Evolutionary conservation across 2,888 invertebrate genomes (phyloP).

Genomic region (Criorhina ranunculi): DNA sequence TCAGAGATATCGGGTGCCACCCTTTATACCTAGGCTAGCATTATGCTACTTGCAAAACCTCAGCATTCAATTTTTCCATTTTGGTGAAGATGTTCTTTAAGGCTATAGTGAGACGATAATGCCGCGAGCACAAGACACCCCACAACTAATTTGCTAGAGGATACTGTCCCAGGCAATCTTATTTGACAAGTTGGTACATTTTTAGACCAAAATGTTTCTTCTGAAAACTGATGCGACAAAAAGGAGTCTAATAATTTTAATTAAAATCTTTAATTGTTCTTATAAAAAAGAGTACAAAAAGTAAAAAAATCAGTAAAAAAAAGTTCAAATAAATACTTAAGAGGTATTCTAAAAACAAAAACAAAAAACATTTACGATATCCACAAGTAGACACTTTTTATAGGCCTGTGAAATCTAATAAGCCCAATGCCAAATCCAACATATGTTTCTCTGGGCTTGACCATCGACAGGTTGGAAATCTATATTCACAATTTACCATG

Average conservation of each 20-base stretch:
- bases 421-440: constrained; percentile 77
- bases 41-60: no score
- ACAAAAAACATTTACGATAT: neutral
- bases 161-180: no score
- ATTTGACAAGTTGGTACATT: no score
- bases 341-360: neutral
- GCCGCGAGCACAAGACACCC: no score
- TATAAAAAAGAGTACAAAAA: constrained; percentile 42
- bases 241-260: neutral
- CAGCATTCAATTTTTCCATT: no score
- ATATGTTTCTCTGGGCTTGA: constrained; percentile 79
- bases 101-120: no score
- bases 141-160: no score
- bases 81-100: no score
- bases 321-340: constrained; percentile 13
- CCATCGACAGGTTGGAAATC: constrained; percentile 85
- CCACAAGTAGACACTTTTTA: neutral
- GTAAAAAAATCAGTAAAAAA: constrained; percentile 23
- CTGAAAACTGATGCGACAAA: no score
- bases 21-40: no score
- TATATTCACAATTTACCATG: constrained; percentile 82
- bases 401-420: constrained; percentile 38
- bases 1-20: no score
- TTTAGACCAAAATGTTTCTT: no score
- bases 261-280: neutral